Evolutionary conservation across 2,113 vertebrate species (phyloP).

Genomic region (Halcyon senegalensis): DNA sequence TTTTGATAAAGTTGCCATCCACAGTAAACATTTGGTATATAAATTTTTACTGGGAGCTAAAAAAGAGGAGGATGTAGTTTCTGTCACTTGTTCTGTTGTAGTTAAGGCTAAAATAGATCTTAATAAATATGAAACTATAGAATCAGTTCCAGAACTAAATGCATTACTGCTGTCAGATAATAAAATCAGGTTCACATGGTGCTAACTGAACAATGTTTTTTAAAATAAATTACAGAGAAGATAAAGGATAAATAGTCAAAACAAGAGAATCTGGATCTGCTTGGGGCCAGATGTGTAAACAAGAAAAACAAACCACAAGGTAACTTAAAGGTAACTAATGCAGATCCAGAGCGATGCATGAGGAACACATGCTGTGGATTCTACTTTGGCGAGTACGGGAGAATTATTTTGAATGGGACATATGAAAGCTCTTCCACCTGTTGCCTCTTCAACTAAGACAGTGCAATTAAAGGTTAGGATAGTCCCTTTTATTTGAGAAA

Average conservation of each 20-base stretch:
- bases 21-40: not conserved
- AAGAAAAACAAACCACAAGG: not conserved
- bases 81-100: not conserved
- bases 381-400: not conserved
- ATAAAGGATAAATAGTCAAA: not conserved
- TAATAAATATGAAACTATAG: not conserved
- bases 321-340: not conserved
- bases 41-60: rapidly evolving
- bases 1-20: not conserved
- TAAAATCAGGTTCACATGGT: not conserved
- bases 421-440: not conserved
- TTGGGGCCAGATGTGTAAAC: not conserved
- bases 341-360: not conserved
- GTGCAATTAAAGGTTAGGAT: not conserved
- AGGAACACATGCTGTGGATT: not conserved
- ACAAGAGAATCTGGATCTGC: not conserved
- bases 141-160: not conserved
- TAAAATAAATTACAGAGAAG: not conserved
- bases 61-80: not conserved
- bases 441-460: not conserved
- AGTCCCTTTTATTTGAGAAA: not conserved
- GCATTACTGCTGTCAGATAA: not conserved
- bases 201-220: not conserved
- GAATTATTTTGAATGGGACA: not conserved
- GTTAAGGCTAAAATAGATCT: not conserved